These are phyloP conservation scores for Paramormyrops kingsleyae DNA, from an alignment of 2,113 vertebrate genomes.

Conservation along the genomic window DNA sequence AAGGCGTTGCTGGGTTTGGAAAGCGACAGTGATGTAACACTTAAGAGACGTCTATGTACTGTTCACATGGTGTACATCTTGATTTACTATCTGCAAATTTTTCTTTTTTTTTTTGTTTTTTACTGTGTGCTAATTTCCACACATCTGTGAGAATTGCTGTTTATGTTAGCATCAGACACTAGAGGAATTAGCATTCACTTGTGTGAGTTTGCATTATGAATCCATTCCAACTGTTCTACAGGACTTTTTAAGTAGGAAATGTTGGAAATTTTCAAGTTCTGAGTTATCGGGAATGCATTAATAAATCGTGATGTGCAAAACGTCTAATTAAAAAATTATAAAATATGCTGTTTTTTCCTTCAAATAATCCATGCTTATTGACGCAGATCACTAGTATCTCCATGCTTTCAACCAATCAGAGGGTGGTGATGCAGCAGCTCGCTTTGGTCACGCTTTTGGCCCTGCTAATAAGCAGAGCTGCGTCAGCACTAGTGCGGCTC, in stretches of 20 bases:
- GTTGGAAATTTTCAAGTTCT: not conserved
- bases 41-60: not conserved
- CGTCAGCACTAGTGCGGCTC: not conserved
- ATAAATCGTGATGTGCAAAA: not conserved
- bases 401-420: not conserved
- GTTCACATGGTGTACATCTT: not conserved
- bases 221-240: not conserved
- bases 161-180: not conserved
- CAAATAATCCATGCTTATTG: not conserved
- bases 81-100: not conserved
- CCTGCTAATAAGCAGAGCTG: not conserved
- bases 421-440: not conserved
- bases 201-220: not conserved
- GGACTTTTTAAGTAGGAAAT: not conserved
- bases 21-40: not conserved
- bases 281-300: not conserved
- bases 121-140: not conserved
- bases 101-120: not conserved
- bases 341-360: not conserved
- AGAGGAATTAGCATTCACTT: not conserved
- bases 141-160: not conserved
- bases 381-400: not conserved
- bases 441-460: not conserved
- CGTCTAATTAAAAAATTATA: not conserved
- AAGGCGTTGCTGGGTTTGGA: not conserved